phyloP scores from a whole-genome alignment of 2,888 invertebrate species.

The Tuta absoluta region DNA sequence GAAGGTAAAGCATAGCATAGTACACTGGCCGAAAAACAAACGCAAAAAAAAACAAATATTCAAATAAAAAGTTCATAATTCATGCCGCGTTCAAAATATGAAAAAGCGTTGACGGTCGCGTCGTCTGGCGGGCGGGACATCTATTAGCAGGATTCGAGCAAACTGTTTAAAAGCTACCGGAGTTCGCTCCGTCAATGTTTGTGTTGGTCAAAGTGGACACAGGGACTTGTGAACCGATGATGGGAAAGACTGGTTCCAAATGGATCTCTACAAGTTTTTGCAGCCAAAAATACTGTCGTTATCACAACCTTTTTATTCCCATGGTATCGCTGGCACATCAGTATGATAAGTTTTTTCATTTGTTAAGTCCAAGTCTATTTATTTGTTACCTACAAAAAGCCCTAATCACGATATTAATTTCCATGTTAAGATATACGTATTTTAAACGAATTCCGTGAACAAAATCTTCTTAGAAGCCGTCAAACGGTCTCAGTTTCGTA shows the following conservation, averaged over 20 bases:
- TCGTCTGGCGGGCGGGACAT: slow-evolving; percentile 60
- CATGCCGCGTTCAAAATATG: slow-evolving; percentile 45
- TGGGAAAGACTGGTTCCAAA: slow-evolving; percentile 22
- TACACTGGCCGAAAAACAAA: slow-evolving; percentile 39
- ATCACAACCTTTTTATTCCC: no score
- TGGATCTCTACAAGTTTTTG: slow-evolving; percentile 19
- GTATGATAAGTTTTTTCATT: no score
- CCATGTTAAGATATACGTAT: neutral
- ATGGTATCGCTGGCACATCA: neutral
- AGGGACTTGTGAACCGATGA: slow-evolving; percentile 42
- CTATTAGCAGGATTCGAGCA: slow-evolving; percentile 69
- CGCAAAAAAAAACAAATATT: slow-evolving; percentile 31
- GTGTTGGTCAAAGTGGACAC: slow-evolving; percentile 44
- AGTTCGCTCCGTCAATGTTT: slow-evolving; percentile 73
- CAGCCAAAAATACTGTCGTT: neutral
- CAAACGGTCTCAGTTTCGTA: neutral
- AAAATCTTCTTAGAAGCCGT: slow-evolving; percentile 5
- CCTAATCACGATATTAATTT: neutral
- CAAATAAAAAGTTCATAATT: slow-evolving; percentile 33
- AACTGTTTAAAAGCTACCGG: slow-evolving; percentile 78
- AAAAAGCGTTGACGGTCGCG: slow-evolving; percentile 45
- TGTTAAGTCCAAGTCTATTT: no score
- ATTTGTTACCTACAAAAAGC: neutral
- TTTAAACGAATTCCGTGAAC: slow-evolving; percentile 7
- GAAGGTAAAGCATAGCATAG: slow-evolving; percentile 24